Evolutionary conservation across 2,797 vertebrate species (phyloP), one percentile per base, ranked within the genome.

Genomic region (Enteromius anoplus): DNA sequence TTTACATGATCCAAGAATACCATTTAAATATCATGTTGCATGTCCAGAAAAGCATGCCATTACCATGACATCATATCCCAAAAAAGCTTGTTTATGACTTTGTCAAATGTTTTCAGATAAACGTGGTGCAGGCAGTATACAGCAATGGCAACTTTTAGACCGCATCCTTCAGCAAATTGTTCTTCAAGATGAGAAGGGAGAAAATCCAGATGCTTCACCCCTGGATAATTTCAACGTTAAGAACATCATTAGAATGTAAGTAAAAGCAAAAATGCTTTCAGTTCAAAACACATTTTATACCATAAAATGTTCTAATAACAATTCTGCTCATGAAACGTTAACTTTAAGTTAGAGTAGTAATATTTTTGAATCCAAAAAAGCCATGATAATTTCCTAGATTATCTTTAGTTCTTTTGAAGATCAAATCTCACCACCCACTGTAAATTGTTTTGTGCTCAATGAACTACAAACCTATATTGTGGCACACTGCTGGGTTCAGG

Each of bases 101-200:
- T 45, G 19, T 65, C 14, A 64, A 42, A 73, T 47, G 53, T 55
- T 85, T 82, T 6, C 91, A 99, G 98, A 97, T 92, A 98, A 98
- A 90, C 94, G 96, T 45, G 96, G 95, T 0, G 95, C 95, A 1
- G 95, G 96, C 85, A 95, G 93, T 81, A 93, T 97, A 88, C 97
- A 99, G 91, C 97, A 98, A 84, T 99, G 98, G 98, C 97, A 98
- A 92, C 95, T 99, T 84, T 93, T 99, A 87, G 98, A 99, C 90
- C 92, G 97, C 78, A 98, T 99, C 91, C 94, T 99, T 17, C 98
- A 99, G 90, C 98, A 99, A 94, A 96, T 99, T 1, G 96, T 99
- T 86, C 95, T 99, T 23, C 98, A 99, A 89, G 97, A 97, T 12
- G 98, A 99, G 75, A 95, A 94, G 91, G 98, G 98, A 3, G 93